Percentiles rank a stretch among this genome's conserved stretches.
These are phyloP conservation scores for Larimichthys polyactis DNA, from an alignment of 2,113 vertebrate species.

Conservation along the genomic window DNA sequence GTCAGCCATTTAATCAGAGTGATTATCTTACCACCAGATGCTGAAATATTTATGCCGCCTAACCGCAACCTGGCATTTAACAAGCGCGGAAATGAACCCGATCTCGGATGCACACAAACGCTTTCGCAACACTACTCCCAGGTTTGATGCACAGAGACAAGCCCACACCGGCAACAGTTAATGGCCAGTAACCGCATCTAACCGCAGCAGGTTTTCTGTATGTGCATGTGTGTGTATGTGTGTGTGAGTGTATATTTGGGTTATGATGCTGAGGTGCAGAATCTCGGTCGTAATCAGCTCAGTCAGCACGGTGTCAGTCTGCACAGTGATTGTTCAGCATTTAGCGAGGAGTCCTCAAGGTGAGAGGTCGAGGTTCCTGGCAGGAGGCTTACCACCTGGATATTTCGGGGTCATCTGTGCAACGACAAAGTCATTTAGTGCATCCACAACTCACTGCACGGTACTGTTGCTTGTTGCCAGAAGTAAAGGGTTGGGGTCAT, in stretches of 20 bases:
- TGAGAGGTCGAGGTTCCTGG: conserved; percentile 34
- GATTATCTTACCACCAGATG: conserved; percentile 64
- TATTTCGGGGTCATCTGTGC: not conserved
- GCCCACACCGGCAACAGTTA: conserved; percentile 16
- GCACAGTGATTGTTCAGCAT: conserved; percentile 48
- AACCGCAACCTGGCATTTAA: conserved; percentile 64
- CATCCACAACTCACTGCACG: not conserved
- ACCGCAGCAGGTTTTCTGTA: not conserved
- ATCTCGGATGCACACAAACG: conserved; percentile 27
- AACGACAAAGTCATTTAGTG: conserved; percentile 4
- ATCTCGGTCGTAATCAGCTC: conserved; percentile 30
- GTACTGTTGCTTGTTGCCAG: too few species aligned
- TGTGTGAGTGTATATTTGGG: not conserved
- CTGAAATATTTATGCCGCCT: conserved; percentile 73
- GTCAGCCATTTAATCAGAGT: conserved; percentile 52
- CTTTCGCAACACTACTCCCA: not conserved
- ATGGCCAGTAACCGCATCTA: conserved; percentile 23
- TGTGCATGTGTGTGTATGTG: not conserved
- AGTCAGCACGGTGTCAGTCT: conserved; percentile 50
- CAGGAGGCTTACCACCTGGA: conserved; percentile 4
- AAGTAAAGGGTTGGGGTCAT: too few species aligned
- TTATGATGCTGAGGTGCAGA: conserved; percentile 20
- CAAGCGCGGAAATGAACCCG: conserved; percentile 36
- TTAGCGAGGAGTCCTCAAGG: conserved; percentile 19
- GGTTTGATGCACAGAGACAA: conserved; percentile 19